Base-by-base conservation (phyloP, 2,888 invertebrate genomes). In the Tanytarsus gracilentus region DNA sequence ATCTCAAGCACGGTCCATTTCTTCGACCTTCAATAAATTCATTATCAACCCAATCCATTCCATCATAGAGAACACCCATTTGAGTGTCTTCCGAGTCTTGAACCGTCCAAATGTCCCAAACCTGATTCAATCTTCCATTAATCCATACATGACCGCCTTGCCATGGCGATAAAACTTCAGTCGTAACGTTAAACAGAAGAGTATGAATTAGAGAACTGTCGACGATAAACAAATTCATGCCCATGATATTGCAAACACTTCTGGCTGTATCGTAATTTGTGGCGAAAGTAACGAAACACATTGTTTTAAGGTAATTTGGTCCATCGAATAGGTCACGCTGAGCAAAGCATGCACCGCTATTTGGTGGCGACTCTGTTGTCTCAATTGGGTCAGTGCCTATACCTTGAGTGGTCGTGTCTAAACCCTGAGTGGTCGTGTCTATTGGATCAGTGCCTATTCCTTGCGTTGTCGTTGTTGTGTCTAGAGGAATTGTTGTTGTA, bases 401-500 rank as follows among this genome's bases (percentile, higher is more conserved):
- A 23, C 66, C 65, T 8, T 44, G 44, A 8, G 16, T 44, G 3
- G 44, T 44, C 1, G 44, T 44, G 1, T n/a, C 16, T 44, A 21
- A 21, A 6, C 67, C 33, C 1, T 21, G 21, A 14, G 40, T 11
- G 1, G 40, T 36, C 9, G 40, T 21, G 11, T 18, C 39, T 11
- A 27, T n/a, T n/a, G n/a, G n/a, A n/a, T n/a, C n/a, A n/a, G 30
- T 16, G 67, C 62, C 29, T n/a, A 65, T 64, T 58, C 67, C 58
- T 3, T 72, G 71, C 11, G 71, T 66, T 11, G 72, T 70, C 53
- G 72, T 53, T 14, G 36, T 9, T 53, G 40, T 21, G 18, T 23
- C 33, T 27, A n/a, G 16, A 8, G 59, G 27, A 67, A 62, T 67
- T 70, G 48, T 65, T 3, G 67, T 63, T 3, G 70, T 68, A 1